phyloP scores from a whole-genome alignment of 2,888 invertebrate species.

The Noctua comes region DNA sequence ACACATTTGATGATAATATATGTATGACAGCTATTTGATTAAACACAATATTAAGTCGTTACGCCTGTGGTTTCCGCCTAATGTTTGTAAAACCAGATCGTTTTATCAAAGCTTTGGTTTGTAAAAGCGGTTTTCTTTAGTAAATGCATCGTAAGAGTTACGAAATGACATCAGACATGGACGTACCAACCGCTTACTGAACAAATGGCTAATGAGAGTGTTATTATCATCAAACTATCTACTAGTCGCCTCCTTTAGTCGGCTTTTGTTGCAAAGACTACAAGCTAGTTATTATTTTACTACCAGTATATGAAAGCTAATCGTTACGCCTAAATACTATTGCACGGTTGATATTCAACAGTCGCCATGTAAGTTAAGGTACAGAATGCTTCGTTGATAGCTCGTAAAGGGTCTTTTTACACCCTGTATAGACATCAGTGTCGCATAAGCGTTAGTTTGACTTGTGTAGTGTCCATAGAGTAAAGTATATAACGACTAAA shows the following conservation, averaged over 20 bases:
- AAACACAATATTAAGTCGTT: slow-evolving; percentile 41
- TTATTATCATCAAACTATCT: not conserved
- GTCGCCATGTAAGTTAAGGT: not conserved
- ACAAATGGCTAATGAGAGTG: not conserved
- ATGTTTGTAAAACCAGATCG: slow-evolving; percentile 45
- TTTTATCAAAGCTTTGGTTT: slow-evolving; percentile 28
- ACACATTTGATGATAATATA: slow-evolving; percentile 37
- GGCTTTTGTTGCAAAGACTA: not conserved
- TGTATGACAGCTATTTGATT: slow-evolving; percentile 32
- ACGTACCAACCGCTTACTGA: not conserved
- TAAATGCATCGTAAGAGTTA: slow-evolving; percentile 15
- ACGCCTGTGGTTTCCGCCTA: slow-evolving; percentile 46
- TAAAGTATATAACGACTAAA: too few species aligned
- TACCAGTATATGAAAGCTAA: not conserved
- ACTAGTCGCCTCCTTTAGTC: not conserved
- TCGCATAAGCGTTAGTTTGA: too few species aligned
- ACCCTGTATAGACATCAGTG: too few species aligned
- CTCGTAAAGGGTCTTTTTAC: too few species aligned
- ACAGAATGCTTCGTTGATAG: too few species aligned
- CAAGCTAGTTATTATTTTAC: not conserved
- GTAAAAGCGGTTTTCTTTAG: slow-evolving; percentile 2
- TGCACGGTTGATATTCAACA: not conserved
- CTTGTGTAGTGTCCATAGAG: too few species aligned
- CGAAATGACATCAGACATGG: not conserved
- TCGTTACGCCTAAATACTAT: not conserved